Evolutionary conservation across 2,888 invertebrate genomes (phyloP), one percentile per base, ranked within the genome.

Genomic region (Tridacna gigas): DNA sequence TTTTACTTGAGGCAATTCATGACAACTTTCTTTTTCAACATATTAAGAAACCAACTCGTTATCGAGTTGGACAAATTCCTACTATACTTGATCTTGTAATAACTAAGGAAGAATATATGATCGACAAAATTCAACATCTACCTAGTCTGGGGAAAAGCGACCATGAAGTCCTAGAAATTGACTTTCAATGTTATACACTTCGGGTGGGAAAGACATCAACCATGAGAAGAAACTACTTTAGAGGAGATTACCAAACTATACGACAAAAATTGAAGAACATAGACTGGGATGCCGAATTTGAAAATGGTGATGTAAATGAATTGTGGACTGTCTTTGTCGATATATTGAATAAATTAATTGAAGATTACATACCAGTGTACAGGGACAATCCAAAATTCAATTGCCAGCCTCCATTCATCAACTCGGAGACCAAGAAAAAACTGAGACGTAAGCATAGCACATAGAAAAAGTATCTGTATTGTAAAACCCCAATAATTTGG

Each of bases 11-110:
- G 26, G 11, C 28, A 11, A 56, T 61, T 5, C 56, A 60, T 15
- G 74, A 74, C 61, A 28, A 28, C n/a, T 74, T 60, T 28, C 48
- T 74, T n/a, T 51, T 60, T 20, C 74, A 74, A 60, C 74, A 74
- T 60, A 37, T 74, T 5, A 74, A 26, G 9, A 37, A 74, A 74
- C 28, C 74, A 28, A 74, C 60, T 12, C 22, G 74, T 28, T 61
- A 20, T n/a, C 25, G 74, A 15, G 60, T 60, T 1, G 74, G 74
- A 26, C 12, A 45, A 12, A n/a, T 25, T 60, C 60, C 74, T 9
- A 48, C 74, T 15, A 25, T 74, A 18, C 74, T 74, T 15, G 74
- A 74, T 28, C 25, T 73, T 9, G 26, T 73, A 9, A 25, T 73
- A 9, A 73, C 73, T 5, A 73, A 73, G 2, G 47, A 74, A 28